These are phyloP conservation scores for Gerris buenoi DNA, from an alignment of 1,140 invertebrate species.

Conservation along the genomic window DNA sequence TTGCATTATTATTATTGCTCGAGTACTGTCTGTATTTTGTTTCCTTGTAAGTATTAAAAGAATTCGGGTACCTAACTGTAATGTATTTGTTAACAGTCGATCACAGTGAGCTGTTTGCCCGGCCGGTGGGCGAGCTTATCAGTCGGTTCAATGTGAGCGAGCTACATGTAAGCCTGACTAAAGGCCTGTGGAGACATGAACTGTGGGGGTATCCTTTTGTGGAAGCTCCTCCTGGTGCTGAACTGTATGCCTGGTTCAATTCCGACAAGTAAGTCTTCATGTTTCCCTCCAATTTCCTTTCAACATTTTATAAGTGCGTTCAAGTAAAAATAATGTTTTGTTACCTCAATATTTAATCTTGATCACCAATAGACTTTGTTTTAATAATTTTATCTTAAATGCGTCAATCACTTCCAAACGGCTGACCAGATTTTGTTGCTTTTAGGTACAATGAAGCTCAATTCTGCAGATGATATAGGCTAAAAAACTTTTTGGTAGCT, in stretches of 20 bases:
- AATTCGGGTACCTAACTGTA: neutral
- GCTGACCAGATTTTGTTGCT: no score
- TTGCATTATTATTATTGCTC: no score
- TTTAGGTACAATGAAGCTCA: no score
- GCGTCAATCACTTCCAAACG: no score
- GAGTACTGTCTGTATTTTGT: no score
- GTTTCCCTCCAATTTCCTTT: neutral
- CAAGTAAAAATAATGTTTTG: no score
- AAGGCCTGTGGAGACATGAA: constrained; percentile 82
- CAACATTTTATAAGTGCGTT: neutral
- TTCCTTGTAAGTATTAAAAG: constrained; percentile 5
- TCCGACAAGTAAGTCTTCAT: constrained; percentile 29
- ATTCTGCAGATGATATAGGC: no score
- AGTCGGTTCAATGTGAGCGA: constrained; percentile 70
- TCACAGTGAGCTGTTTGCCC: constrained; percentile 73
- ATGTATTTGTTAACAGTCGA: constrained; percentile 18
- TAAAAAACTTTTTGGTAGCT: no score
- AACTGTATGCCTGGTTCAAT: constrained; percentile 84
- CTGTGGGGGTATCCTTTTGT: constrained; percentile 82
- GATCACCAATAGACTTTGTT: neutral
- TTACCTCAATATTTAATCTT: neutral
- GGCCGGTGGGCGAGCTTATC: constrained; percentile 80
- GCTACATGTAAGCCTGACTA: constrained; percentile 77
- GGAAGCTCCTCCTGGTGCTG: constrained; percentile 78
- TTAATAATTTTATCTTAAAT: no score